Base-by-base conservation (phyloP, 2,113 vertebrate genomes). In the Larimichthys crocea region DNA sequence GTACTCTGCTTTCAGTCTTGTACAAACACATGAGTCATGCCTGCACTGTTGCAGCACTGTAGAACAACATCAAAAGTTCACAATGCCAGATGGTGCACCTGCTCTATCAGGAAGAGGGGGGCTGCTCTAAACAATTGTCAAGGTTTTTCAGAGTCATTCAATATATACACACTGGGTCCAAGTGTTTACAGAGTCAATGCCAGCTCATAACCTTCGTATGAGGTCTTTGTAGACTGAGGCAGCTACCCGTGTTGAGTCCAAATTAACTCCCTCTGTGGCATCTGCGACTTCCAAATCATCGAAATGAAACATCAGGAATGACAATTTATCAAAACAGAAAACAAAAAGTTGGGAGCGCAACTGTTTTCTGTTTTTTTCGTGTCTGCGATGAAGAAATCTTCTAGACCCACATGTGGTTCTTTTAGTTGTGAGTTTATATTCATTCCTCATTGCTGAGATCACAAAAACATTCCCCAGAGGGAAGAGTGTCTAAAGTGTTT, bases 21-120 rank as follows among this genome's bases (percentile, higher is more conserved):
- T 16, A 50, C 79, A 85, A 86, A 90, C 74, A 86, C 8, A 86
- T 35, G 85, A 91, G 78, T 89, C 86, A 83, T 15, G 59, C 62
- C 68, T 74, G 52, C 65, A 42, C 60, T 56, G 55, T 69, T 73
- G 65, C 80, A 55, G 64, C 48, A n/a, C 10, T 57, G 71, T 44
- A 69, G 56, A 74, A 71, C 66, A 44, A 75, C 60, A 48, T 74
- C 29, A 57, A 49, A 75, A 71, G 82, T 83, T 85, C 61, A 73
- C 6, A n/a, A 31, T 55, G 63, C 80, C 84, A 84, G 78, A 89
- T 88, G 82, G 76, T 84, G 89, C 91, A 94, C 92, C 91, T 93
- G 92, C 88, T 86, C 42, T 49, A 35, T 80, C 68, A 26, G 4
- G 31, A 48, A 57, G 68, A 19, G 50, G 35, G 17, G 31, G 20